Evolutionary conservation across 1,140 invertebrate species (phyloP), one percentile per base, ranked within the genome.

Genomic region (Tetramorium alpestre): DNA sequence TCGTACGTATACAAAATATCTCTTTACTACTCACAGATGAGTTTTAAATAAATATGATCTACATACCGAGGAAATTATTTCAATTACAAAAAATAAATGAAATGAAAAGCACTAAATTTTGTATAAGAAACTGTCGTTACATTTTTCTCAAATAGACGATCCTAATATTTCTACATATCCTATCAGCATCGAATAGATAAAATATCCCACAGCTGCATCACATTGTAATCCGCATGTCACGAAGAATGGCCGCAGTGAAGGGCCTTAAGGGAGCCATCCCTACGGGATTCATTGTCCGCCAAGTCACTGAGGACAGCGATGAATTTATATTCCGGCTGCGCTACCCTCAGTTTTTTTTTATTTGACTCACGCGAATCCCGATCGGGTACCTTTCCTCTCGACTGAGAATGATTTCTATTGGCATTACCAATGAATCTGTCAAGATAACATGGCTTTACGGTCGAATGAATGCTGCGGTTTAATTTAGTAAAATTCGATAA

Each of bases 281-380:
- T 80, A 22, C 41, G 47, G 33, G 44, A 51, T 80, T 54, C 62
- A 51, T 33, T 65, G 62, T 62, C n/a, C 33, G 28, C 44, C 44
- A 38, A 67, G 33, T 80, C 77, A 22, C 33, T 22, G 47, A 67
- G 18, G 47, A 81, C 16, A 13, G 47, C 47, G 28, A 69, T 70
- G 77, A 81, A 81, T 81, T 81, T 81, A 70, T 70, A 81, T 81
- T 81, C 64, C 3, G 49, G 3, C 49, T 70, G 10, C 54, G 10
- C 11, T 49, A 65, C 11, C 77, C n/a, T 51, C 25, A 78, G 16
- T 54, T 38, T 65, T 69, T 41, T 65, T 81, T 81, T 22, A 81
- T 81, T 70, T 69, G 47, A 56, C 70, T 51, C 77, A 64, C n/a
- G 47, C n/a, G 33, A 49, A 69, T 80, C 22, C 44, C 64, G 28